Conservation (phyloP, 2,888 invertebrate genomes). For the Pseudococcus jackbeardsleyi region DNA sequence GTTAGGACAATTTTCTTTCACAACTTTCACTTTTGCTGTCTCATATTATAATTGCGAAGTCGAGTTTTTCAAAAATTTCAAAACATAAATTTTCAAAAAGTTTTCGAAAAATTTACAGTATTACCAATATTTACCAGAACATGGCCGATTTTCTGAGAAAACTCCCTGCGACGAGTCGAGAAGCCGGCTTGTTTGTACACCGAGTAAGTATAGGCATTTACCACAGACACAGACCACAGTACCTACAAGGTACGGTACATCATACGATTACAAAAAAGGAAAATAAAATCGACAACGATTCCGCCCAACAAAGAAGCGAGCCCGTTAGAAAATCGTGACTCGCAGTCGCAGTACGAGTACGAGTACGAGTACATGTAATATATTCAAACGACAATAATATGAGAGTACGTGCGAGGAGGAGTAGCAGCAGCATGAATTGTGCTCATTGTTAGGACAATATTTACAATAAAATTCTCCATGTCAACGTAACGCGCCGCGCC, state of each 20-base stretch:
- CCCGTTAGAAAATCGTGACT: constrained; percentile 41
- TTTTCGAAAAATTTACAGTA: no score
- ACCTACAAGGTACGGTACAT: not conserved
- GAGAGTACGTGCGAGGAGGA: not conserved
- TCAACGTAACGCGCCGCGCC: constrained; percentile 13
- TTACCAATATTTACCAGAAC: no score
- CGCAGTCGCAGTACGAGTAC: not conserved
- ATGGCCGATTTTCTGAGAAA: no score
- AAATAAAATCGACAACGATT: constrained; percentile 2
- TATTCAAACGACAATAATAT: constrained; percentile 26
- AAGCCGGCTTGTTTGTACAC: not conserved
- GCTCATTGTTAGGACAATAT: constrained; percentile 41
- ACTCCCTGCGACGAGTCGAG: no score
- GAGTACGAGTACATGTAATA: constrained; percentile 35
- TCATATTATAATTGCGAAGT: no score
- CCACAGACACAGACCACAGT: no score
- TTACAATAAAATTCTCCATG: constrained; percentile 47
- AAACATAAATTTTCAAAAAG: no score
- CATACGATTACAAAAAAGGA: not conserved
- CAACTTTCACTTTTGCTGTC: no score
- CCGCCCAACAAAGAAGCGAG: constrained; percentile 35
- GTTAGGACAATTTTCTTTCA: no score
- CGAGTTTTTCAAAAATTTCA: no score
- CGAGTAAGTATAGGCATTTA: not conserved
- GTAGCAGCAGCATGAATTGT: not conserved